phyloP scores from a whole-genome alignment of 2,888 invertebrate genomes.

The Myopa tessellatipennis region DNA sequence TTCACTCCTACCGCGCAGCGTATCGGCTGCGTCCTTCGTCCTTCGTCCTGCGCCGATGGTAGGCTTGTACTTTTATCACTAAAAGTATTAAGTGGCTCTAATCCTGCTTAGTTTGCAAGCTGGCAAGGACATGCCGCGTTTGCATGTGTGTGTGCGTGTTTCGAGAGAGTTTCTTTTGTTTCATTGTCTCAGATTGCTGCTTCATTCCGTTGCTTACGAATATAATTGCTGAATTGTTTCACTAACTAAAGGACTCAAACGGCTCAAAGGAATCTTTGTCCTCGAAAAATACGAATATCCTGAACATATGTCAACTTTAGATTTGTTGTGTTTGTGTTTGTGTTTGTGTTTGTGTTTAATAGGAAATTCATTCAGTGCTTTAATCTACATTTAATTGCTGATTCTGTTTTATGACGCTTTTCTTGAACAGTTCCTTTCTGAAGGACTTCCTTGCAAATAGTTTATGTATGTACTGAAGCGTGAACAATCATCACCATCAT shows the following conservation, averaged over 20 bases:
- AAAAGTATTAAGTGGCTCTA: slow-evolving; percentile 23
- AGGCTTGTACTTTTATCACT: slow-evolving; percentile 31
- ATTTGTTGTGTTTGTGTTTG: background rate
- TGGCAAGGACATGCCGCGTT: background rate
- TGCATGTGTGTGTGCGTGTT: background rate
- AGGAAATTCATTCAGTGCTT: background rate
- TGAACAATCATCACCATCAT: no score
- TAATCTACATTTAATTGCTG: background rate
- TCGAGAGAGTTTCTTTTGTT: background rate
- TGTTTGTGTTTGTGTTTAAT: background rate
- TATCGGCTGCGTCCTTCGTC: background rate
- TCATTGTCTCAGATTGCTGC: slow-evolving; percentile 7
- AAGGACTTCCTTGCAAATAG: no score
- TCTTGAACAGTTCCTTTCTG: no score
- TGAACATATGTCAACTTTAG: no score
- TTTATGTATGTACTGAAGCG: no score
- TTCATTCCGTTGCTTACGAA: slow-evolving; percentile 50
- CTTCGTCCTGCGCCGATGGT: background rate
- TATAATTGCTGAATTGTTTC: slow-evolving; percentile 24
- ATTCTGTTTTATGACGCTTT: no score
- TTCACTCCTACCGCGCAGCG: slow-evolving; percentile 55
- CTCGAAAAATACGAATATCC: no score
- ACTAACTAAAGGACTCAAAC: background rate
- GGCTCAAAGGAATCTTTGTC: slow-evolving; percentile 11
- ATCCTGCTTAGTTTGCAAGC: slow-evolving; percentile 2